These are phyloP conservation scores for Platalea minor DNA, from an alignment of 2,797 vertebrate species.

Conservation along the genomic window DNA sequence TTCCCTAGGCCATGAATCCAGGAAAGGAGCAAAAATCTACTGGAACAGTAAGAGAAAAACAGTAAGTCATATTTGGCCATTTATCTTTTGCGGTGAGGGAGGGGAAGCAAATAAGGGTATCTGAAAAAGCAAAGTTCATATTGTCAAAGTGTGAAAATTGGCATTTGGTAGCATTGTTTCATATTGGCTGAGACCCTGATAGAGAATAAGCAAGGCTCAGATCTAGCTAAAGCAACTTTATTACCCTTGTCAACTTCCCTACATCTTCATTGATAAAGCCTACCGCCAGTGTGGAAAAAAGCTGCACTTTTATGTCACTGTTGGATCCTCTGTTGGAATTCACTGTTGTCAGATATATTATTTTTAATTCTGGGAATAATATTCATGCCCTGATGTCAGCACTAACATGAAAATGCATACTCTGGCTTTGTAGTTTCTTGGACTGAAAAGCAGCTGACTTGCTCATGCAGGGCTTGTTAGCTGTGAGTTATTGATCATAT, in stretches of 20 bases:
- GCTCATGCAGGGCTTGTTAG: neutral
- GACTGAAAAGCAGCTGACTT: neutral
- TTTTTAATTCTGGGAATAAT: neutral
- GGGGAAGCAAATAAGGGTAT: neutral
- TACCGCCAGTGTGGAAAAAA: neutral
- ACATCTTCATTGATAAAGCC: neutral
- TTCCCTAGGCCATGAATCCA: neutral
- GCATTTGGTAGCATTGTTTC: neutral
- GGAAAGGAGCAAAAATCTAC: neutral
- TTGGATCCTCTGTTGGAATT: neutral
- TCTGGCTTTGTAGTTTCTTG: neutral
- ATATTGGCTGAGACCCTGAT: neutral
- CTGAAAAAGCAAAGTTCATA: neutral
- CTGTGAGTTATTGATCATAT: neutral
- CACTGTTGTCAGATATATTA: neutral
- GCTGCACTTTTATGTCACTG: neutral
- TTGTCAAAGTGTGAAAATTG: neutral
- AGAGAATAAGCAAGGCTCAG: neutral
- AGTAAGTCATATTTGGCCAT: neutral
- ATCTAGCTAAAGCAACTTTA: neutral
- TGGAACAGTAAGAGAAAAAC: neutral
- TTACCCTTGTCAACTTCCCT: neutral
- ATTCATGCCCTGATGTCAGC: neutral
- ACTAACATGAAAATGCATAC: neutral
- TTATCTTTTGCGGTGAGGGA: neutral